These are phyloP conservation scores for Yponomeuta cagnagella DNA, from an alignment of 2,888 invertebrate species.

Conservation along the genomic window DNA sequence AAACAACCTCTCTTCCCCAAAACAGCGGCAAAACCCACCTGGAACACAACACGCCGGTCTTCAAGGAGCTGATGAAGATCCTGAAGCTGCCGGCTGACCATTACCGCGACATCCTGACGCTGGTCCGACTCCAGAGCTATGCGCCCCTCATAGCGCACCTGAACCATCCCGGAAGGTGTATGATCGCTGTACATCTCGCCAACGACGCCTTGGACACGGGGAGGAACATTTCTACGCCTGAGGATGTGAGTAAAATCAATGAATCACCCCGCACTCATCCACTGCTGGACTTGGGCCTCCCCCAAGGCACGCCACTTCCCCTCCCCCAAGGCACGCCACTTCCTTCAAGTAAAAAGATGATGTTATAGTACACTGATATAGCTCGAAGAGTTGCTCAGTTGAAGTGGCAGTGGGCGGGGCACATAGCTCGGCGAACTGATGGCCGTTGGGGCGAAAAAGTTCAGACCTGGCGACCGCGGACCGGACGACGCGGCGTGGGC, in stretches of 20 bases:
- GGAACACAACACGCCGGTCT: constrained; percentile 87
- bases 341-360: too few species aligned
- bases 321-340: too few species aligned
- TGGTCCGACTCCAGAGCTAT: constrained; percentile 91
- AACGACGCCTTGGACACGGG: constrained; percentile 94
- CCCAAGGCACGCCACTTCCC: too few species aligned
- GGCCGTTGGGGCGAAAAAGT: too few species aligned
- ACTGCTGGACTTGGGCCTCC: too few species aligned
- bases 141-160: constrained; percentile 88
- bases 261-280: background rate
- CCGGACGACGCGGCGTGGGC: too few species aligned
- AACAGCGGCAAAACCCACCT: constrained; percentile 73
- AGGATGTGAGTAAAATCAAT: constrained; percentile 79
- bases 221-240: constrained; percentile 89
- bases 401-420: too few species aligned
- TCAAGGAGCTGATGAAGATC: constrained; percentile 93
- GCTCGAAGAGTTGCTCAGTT: too few species aligned
- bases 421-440: too few species aligned
- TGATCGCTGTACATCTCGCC: constrained; percentile 91
- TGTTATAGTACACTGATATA: too few species aligned
- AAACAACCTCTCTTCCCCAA: background rate
- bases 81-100: constrained; percentile 96
- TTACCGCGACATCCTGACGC: constrained; percentile 92
- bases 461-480: too few species aligned
- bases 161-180: constrained; percentile 90